Conservation (phyloP, 35 echinoderm and acorn worm genomes). For the Eucidaris tribuloides region DNA sequence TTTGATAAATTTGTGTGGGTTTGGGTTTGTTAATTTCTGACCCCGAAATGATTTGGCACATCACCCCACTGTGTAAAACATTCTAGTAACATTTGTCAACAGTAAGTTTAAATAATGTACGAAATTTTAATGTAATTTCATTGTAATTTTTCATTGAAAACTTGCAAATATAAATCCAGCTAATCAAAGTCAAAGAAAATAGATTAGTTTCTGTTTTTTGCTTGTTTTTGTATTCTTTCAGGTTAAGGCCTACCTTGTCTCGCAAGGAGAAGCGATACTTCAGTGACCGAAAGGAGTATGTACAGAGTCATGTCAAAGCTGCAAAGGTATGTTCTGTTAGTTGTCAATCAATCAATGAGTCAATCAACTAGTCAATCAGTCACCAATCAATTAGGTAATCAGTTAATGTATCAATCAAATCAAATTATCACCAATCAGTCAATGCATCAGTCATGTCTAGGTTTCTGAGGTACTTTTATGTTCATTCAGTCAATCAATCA, state of each 20-base stretch:
- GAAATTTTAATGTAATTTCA: background rate
- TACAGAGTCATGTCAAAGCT: constrained; percentile 62
- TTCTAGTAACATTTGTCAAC: background rate
- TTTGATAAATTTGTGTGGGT: too few species aligned
- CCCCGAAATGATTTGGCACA: too few species aligned
- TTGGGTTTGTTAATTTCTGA: too few species aligned
- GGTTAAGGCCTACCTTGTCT: constrained; percentile 54
- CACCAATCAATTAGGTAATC: too few species aligned
- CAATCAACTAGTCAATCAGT: too few species aligned
- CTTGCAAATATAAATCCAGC: background rate
- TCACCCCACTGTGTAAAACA: too few species aligned
- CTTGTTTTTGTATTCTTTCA: background rate
- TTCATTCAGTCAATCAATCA: too few species aligned
- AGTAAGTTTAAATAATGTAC: background rate
- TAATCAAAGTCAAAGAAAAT: background rate
- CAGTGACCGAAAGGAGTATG: constrained; percentile 56
- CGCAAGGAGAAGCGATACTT: constrained; percentile 64
- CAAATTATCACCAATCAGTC: too few species aligned
- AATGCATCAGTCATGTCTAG: too few species aligned
- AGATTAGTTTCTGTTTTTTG: background rate
- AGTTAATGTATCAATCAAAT: too few species aligned
- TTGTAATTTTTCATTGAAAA: background rate
- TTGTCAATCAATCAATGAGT: too few species aligned
- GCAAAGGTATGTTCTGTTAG: constrained; percentile 84
- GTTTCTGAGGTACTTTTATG: too few species aligned